These are phyloP conservation scores for Antrozous pallidus DNA, from an alignment of 2,797 vertebrate species.

Conservation along the genomic window DNA sequence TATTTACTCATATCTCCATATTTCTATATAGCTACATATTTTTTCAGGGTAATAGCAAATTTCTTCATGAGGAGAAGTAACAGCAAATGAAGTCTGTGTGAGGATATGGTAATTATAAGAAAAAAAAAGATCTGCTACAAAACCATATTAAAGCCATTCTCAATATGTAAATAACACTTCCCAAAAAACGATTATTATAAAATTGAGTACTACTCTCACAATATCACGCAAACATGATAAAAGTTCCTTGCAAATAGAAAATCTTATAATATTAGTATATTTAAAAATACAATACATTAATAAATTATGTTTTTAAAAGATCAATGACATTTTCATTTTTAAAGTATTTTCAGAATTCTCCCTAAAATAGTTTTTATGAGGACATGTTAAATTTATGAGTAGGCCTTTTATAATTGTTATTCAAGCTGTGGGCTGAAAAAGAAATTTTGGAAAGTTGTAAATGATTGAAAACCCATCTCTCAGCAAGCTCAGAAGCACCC, in stretches of 20 bases:
- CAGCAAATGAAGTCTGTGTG: background rate
- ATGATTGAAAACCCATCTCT: slow-evolving; percentile 60
- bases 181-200: background rate
- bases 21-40: background rate
- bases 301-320: background rate
- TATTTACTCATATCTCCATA: background rate
- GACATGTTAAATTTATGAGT: background rate
- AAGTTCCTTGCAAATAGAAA: background rate
- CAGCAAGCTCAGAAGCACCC: slow-evolving; percentile 55
- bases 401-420: slow-evolving; percentile 31
- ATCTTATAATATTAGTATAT: background rate
- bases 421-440: slow-evolving; percentile 46
- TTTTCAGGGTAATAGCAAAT: background rate
- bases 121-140: background rate
- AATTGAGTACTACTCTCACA: background rate
- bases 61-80: background rate
- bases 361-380: background rate
- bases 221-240: background rate
- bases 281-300: background rate
- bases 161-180: background rate
- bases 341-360: background rate
- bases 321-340: background rate
- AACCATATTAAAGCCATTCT: background rate
- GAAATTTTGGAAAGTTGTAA: slow-evolving; percentile 49
- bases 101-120: background rate